Base-by-base conservation (phyloP, 2,113 vertebrate species). In the Baryphthengus martii region DNA sequence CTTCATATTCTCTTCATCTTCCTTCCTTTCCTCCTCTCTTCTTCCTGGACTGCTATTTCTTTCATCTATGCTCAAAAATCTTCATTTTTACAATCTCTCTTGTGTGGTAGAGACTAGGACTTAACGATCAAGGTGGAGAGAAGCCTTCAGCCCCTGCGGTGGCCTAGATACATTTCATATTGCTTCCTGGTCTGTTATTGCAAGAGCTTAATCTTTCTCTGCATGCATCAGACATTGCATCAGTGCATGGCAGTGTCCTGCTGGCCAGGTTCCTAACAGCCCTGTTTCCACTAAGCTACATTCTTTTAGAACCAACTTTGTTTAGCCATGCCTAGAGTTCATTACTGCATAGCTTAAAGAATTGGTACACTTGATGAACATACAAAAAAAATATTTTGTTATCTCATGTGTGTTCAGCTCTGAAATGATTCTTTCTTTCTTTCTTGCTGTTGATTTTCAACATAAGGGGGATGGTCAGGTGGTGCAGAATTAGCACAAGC, bases 211-310 rank as follows among this genome's bases (percentile, higher is more conserved):
- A 1, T 7, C 4, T 37, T 82, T 52, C 8, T 62, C 37, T 40
- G 5, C 2, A 0, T 4, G 1, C 37, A 17, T 13, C 20, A 25
- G 58, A 29, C 47, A 15, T 42, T 37, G 50, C 37, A 10, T 4
- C 28, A 4, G 35, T 61, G 17, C 52, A 37, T 24, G 78, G 59
- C 44, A 13, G 45, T 33, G 13, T 31, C 67, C 53, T 52, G 17
- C 5, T 33, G 59, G 11, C 26, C 56, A 17, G 33, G 40, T 12
- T 76, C 35, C 2, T 10, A 44, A 4, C 35, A 29, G 59, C 3
- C 0, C 35, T 10, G 9, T n/a, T 80, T 37, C n/a, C 14, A 52
- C 35, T 23, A 25, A 47, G 33, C 29, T 58, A 11, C n/a, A 1
- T 61, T 52, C 17, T 50, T 72, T 18, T 16, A 49, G 33, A 68